Conservation (phyloP, 30 jellyfish, hydroid and myxozoan species). For the Mastigias papua region DNA sequence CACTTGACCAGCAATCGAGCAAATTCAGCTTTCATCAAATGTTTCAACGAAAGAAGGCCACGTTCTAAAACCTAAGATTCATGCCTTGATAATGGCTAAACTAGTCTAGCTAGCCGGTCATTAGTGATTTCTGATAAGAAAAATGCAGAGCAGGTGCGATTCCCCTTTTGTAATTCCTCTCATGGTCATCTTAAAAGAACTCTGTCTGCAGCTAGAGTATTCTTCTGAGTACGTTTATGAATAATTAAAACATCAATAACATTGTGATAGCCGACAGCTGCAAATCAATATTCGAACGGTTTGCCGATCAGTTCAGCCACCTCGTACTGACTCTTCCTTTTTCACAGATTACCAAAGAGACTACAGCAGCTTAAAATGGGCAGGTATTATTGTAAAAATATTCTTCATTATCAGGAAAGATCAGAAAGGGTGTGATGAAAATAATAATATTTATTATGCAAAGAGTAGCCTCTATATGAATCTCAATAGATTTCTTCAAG, state of each 20-base stretch:
- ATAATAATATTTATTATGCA: no score
- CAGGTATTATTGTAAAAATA: no score
- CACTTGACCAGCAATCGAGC: background rate
- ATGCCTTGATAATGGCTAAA: background rate
- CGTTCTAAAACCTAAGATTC: background rate
- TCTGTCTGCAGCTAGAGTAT: conserved; percentile 29
- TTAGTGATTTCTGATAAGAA: background rate
- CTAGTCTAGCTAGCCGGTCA: background rate
- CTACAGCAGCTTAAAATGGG: no score
- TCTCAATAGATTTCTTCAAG: no score
- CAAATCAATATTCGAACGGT: background rate
- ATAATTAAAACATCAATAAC: conserved; percentile 28
- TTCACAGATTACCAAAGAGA: background rate
- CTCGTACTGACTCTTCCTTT: background rate
- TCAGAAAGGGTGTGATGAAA: no score
- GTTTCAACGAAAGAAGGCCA: background rate
- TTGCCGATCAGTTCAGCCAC: background rate
- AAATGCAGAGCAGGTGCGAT: conserved; percentile 10
- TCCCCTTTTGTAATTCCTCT: conserved; percentile 37
- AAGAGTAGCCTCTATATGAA: no score
- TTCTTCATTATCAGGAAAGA: no score
- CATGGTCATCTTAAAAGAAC: conserved; percentile 26
- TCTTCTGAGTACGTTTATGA: conserved; percentile 12
- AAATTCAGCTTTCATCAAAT: background rate
- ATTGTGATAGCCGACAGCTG: conserved; percentile 30